Conservation (phyloP, 2,797 vertebrate genomes). For the Pteropus rufus region DNA sequence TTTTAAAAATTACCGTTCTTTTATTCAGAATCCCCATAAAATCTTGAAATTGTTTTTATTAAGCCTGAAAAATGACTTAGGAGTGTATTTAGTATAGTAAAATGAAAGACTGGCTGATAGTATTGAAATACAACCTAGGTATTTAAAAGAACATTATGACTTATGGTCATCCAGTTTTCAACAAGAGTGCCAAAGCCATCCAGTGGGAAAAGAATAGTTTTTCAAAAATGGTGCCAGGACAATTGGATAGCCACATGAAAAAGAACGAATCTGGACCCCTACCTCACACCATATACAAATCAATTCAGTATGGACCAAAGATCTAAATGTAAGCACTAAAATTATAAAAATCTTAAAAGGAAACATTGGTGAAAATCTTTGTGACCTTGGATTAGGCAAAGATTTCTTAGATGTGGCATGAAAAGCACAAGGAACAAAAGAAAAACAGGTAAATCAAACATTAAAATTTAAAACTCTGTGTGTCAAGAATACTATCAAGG, state of each 20-base stretch:
- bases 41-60: background rate
- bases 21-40: conserved; percentile 14
- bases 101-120: background rate
- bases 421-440: conserved; percentile 22
- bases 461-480: conserved; percentile 16
- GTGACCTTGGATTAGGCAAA: background rate
- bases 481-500: background rate
- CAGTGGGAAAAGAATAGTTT: background rate
- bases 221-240: background rate
- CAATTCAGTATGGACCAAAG: background rate
- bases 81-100: conserved; percentile 21
- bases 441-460: background rate
- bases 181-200: background rate
- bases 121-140: background rate
- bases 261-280: conserved; percentile 5
- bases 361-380: conserved; percentile 5
- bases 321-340: conserved; percentile 28
- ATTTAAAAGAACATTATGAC: conserved; percentile 8
- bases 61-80: conserved; percentile 30
- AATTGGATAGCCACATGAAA: background rate
- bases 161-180: background rate
- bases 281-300: background rate
- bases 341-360: conserved; percentile 25
- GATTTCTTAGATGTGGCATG: background rate
- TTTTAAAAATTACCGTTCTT: conserved; percentile 12